These are phyloP conservation scores for Drosophila lacteicornis DNA, from an alignment of 1,140 invertebrate species.

Conservation along the genomic window DNA sequence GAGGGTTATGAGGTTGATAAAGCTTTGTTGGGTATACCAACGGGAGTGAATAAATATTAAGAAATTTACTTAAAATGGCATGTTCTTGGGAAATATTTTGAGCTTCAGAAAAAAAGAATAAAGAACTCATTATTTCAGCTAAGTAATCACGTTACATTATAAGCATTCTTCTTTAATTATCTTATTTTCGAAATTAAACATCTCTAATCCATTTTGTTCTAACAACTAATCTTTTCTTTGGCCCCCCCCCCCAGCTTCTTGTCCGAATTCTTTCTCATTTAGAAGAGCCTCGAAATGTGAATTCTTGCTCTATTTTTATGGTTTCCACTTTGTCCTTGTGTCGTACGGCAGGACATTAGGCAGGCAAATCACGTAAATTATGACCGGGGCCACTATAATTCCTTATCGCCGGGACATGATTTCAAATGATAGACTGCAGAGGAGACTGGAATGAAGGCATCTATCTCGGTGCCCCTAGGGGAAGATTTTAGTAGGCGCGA, in stretches of 20 bases:
- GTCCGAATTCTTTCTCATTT: conserved; percentile 40
- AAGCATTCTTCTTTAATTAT: not conserved
- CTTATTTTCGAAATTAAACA: conserved; percentile 10
- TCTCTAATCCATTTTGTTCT: conserved; percentile 13
- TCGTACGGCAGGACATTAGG: conserved; percentile 43
- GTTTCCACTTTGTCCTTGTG: conserved; percentile 22
- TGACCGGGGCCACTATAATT: conserved; percentile 76
- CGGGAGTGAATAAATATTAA: conserved; percentile 4
- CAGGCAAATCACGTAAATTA: conserved; percentile 82
- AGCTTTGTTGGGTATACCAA: not conserved
- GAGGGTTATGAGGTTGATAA: conserved; percentile 21
- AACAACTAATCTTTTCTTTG: conserved; percentile 10
- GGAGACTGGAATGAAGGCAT: conserved; percentile 28
- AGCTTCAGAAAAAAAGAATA: not conserved
- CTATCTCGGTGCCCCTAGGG: conserved; percentile 22
- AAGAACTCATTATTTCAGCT: not conserved
- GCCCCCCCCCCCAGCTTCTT: not conserved
- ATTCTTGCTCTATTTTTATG: conserved; percentile 39
- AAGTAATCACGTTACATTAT: no score
- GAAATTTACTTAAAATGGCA: not conserved
- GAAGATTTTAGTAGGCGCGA: conserved; percentile 70
- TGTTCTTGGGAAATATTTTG: not conserved
- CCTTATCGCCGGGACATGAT: conserved; percentile 78
- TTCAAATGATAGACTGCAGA: conserved; percentile 77
- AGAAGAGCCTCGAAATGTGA: conserved; percentile 18